These are phyloP conservation scores for Leucoraja erinaceus DNA, from an alignment of 2,113 vertebrate genomes.

Conservation along the genomic window DNA sequence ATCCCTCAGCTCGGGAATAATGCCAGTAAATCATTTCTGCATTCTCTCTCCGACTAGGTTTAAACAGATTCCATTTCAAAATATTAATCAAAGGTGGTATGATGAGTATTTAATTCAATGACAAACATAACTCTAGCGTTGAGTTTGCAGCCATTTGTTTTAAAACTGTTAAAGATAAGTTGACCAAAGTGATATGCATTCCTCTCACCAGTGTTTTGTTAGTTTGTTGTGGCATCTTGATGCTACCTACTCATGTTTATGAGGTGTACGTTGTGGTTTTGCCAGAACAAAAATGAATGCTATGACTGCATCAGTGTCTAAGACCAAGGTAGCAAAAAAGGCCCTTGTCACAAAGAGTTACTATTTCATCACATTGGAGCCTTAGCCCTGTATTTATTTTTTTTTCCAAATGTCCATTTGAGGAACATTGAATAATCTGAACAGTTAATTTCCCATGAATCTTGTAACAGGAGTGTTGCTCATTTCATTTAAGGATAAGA, in stretches of 20 bases:
- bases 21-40: too few species aligned
- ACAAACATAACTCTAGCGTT: not conserved
- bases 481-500: not conserved
- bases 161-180: not conserved
- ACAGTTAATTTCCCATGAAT: not conserved
- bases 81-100: not conserved
- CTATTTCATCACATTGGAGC: not conserved
- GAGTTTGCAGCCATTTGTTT: not conserved
- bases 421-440: not conserved
- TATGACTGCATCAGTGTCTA: not conserved
- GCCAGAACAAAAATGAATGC: not conserved
- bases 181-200: not conserved
- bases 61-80: not conserved
- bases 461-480: not conserved
- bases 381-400: not conserved
- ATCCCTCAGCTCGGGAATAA: too few species aligned
- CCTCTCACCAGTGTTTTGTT: not conserved
- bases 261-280: not conserved
- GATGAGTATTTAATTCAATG: not conserved
- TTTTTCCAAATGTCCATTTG: not conserved
- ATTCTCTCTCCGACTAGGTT: not conserved
- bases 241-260: not conserved
- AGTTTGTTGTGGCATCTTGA: not conserved
- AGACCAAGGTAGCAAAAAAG: not conserved
- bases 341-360: conserved; percentile 12